Evolutionary conservation across 2,888 invertebrate genomes (phyloP).

Genomic region (Patella ulyssiponensis): DNA sequence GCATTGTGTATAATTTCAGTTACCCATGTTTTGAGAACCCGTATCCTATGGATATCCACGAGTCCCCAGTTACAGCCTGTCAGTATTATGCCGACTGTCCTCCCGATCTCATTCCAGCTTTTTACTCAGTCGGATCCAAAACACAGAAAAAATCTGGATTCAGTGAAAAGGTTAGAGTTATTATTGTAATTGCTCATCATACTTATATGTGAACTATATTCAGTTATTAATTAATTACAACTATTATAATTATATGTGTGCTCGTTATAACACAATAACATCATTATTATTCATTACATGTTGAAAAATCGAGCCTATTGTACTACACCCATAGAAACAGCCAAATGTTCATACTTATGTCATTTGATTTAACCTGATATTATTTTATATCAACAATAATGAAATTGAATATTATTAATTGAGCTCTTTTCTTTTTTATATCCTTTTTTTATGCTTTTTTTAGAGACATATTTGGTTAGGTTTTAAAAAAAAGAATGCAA

Average conservation of each 20-base stretch:
- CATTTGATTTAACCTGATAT: no score
- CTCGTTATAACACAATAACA: no score
- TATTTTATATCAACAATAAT: no score
- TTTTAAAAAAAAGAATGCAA: no score
- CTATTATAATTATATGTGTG: background rate
- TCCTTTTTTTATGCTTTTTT: no score
- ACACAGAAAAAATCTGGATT: constrained; percentile 71
- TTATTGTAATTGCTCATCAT: background rate
- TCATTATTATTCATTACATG: no score
- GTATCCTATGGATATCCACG: constrained; percentile 99
- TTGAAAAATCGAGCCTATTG: no score
- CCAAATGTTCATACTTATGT: no score
- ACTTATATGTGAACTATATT: constrained; percentile 20
- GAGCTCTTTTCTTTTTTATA: no score
- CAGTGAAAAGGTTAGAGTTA: constrained; percentile 67
- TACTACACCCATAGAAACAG: no score
- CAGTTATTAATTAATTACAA: background rate
- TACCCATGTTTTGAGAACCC: constrained; percentile 99
- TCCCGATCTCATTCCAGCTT: constrained; percentile 96
- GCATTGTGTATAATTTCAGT: constrained; percentile 57
- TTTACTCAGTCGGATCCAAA: constrained; percentile 88
- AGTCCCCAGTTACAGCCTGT: constrained; percentile 97
- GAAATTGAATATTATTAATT: no score
- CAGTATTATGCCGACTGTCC: constrained; percentile 98
- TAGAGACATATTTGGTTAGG: no score